These are phyloP conservation scores for Cherax quadricarinatus DNA, from an alignment of 1,140 invertebrate species.

Conservation along the genomic window DNA sequence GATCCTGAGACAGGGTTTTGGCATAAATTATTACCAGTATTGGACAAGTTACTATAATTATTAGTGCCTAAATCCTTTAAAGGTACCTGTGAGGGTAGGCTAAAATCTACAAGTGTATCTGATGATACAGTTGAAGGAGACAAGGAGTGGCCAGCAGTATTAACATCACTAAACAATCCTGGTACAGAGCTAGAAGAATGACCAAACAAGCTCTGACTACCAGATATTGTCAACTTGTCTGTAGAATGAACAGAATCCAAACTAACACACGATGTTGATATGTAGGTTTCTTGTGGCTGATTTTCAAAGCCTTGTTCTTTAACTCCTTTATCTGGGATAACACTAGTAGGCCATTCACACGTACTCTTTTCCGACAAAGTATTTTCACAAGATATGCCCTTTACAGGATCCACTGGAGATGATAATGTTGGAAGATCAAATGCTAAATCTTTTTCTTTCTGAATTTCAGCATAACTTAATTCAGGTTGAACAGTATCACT, in stretches of 20 bases:
- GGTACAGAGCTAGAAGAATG: not conserved
- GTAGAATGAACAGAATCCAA: too few relatives aligned
- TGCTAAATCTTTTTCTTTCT: not conserved
- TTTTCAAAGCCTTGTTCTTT: not conserved
- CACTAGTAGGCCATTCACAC: slow-evolving; percentile 14
- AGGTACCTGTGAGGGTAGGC: slow-evolving; percentile 40
- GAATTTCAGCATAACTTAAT: not conserved
- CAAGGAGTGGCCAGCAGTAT: slow-evolving; percentile 1
- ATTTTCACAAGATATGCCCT: not conserved
- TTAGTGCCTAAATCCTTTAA: slow-evolving; percentile 34
- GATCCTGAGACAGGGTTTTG: slow-evolving; percentile 64
- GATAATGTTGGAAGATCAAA: not conserved
- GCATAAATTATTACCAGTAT: slow-evolving; percentile 45
- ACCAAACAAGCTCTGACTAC: not conserved
- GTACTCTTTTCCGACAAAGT: not conserved
- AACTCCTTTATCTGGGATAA: not conserved
- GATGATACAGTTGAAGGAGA: not conserved
- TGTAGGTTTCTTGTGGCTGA: not conserved
- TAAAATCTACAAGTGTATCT: slow-evolving; percentile 13
- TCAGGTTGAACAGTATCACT: not conserved
- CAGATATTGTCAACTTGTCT: not conserved
- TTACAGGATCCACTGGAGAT: not conserved
- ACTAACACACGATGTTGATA: not conserved
- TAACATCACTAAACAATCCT: not conserved
- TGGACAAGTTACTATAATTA: slow-evolving; percentile 18